Evolutionary conservation across 2,113 vertebrate species (phyloP).

Genomic region (Petroica traversi): DNA sequence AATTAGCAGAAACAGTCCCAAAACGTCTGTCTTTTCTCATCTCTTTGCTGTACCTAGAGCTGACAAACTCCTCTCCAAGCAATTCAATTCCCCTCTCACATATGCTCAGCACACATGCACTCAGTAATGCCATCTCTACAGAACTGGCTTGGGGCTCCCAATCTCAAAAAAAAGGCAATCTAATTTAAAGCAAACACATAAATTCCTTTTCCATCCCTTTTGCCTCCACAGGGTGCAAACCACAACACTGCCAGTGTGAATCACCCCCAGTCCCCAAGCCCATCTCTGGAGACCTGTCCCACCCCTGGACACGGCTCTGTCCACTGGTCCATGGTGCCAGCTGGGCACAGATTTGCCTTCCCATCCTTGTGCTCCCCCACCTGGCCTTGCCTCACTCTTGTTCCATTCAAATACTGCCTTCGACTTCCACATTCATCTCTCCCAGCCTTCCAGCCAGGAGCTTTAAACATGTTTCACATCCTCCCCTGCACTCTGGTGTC

Average conservation of each 20-base stretch:
- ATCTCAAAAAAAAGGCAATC: not conserved
- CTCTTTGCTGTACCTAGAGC: not conserved
- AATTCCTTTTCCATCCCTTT: not conserved
- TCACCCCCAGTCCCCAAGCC: not conserved
- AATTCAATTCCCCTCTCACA: conserved; percentile 26
- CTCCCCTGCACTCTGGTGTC: not conserved
- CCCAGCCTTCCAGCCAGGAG: not conserved
- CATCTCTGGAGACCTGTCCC: not conserved
- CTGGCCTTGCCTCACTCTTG: not conserved
- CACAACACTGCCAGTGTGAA: not conserved
- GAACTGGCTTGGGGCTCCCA: not conserved
- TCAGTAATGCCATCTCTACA: not conserved
- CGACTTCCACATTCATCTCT: not conserved
- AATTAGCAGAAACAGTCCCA: conserved; percentile 9
- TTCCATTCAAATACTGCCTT: not conserved
- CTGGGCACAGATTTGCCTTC: not conserved
- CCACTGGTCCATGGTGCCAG: not conserved
- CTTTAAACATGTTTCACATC: not conserved
- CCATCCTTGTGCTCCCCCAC: not conserved
- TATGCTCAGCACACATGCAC: not conserved
- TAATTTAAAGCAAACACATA: not conserved
- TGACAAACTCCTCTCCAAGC: not conserved
- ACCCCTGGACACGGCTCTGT: not conserved
- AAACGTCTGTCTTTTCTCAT: conserved; percentile 35
- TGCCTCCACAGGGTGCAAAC: not conserved